These are phyloP conservation scores for Pseudochirops cupreus DNA, from an alignment of 2,797 vertebrate species.

Conservation along the genomic window DNA sequence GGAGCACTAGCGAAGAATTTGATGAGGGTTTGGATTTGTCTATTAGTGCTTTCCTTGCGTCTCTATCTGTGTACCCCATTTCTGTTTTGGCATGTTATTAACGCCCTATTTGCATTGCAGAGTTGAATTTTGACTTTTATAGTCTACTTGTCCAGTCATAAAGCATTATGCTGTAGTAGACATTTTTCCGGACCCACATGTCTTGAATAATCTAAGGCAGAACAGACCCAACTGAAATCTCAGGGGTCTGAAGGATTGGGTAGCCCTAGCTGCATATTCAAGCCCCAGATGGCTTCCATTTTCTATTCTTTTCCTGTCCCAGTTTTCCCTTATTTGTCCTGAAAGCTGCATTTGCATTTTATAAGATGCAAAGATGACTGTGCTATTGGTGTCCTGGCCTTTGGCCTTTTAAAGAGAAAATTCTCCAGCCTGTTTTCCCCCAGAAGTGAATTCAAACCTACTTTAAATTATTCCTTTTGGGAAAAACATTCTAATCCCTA, in stretches of 20 bases:
- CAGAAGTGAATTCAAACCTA: constrained; percentile 42
- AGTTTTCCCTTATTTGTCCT: constrained; percentile 51
- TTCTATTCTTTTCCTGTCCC: constrained; percentile 50
- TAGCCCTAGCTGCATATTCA: neutral
- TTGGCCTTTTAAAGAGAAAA: constrained; percentile 41
- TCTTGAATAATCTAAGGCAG: neutral
- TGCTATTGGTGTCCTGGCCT: constrained; percentile 40
- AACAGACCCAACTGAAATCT: neutral
- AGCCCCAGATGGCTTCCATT: neutral
- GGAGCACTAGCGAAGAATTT: constrained; percentile 79
- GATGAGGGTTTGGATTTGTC: constrained; percentile 75
- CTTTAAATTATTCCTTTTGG: constrained; percentile 52
- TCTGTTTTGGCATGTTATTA: constrained; percentile 75
- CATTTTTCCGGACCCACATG: constrained; percentile 28
- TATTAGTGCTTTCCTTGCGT: constrained; percentile 70
- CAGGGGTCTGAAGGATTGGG: neutral
- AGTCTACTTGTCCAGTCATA: constrained; percentile 57
- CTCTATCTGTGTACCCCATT: constrained; percentile 70
- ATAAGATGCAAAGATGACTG: constrained; percentile 46
- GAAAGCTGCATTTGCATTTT: constrained; percentile 58
- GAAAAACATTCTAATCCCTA: constrained; percentile 8
- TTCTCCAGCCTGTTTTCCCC: constrained; percentile 33
- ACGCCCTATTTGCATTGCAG: constrained; percentile 66
- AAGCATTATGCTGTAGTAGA: constrained; percentile 56
- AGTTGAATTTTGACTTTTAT: constrained; percentile 69